Evolutionary conservation across 1,140 invertebrate genomes (phyloP), one percentile per base, ranked within the genome.

Genomic region (Trinorchestia longiramus): DNA sequence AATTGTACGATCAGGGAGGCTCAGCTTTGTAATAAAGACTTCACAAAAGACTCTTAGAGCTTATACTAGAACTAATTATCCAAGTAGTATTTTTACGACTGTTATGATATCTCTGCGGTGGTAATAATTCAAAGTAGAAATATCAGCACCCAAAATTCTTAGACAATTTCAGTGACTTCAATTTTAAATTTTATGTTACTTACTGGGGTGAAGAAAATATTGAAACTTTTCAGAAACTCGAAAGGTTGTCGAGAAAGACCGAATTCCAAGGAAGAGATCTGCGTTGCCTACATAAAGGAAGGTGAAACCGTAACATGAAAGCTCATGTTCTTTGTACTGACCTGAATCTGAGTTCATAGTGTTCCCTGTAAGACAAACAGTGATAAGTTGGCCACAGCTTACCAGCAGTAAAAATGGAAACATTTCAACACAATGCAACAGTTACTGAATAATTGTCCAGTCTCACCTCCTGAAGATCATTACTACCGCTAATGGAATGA

Each of bases 401-500:
- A 43, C 43, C 4, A 40, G 92, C 45, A 45, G 40, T 94, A 47
- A 94, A 28, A 47, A 94, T 11, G 41, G 44, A 45, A 94, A 94
- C 92, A 77, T 47, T 94, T 6, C 43, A 44, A 47, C 44, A 94
- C 92, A 94, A 94, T 94, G 92, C 40, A 40, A 47, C 92, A 43
- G 92, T 47, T 94, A 94, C 43, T 40, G 43, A 47, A 94, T 94
- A 45, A 94, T 94, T 77, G 41, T 94, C 92, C 43, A 94, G 40
- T 47, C 43, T 8, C 44, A 42, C 43, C 43, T 94, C 41, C 40
- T 43, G 44, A 47, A 40, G 92, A 94, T 94, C 92, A 94, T 94
- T 94, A 94, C 36, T 8, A 94, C 43, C 92, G 43, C 44, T 94
- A 94, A 94, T 94, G 92, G 43, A 94, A 44, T 94, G 44, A 94